Evolutionary conservation across 2,113 vertebrate genomes (phyloP).

Genomic region (Pteropus alecto): DNA sequence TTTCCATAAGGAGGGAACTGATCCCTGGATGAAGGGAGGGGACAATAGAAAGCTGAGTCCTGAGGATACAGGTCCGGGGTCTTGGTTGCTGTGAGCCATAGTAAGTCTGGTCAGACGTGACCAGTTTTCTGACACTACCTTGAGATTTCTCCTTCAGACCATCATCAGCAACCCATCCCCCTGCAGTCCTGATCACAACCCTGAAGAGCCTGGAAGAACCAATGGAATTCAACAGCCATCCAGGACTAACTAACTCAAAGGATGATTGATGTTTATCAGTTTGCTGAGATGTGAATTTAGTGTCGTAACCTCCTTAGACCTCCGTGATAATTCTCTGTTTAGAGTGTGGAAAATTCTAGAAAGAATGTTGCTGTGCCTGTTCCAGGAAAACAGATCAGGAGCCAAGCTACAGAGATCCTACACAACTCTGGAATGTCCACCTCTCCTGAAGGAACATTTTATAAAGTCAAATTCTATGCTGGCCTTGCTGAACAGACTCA

Average conservation of each 20-base stretch:
- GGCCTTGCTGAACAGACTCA: not conserved
- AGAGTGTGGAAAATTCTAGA: not conserved
- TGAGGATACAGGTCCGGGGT: not conserved
- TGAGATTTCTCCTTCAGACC: not conserved
- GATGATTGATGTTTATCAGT: not conserved
- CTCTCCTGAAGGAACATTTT: not conserved
- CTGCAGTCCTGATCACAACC: not conserved
- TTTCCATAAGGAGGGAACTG: not conserved
- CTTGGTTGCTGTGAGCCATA: not conserved
- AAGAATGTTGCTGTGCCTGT: not conserved
- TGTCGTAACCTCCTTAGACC: not conserved
- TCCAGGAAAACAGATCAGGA: not conserved
- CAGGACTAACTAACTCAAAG: not conserved
- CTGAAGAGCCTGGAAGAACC: not conserved
- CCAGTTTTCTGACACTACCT: not conserved
- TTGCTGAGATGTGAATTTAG: not conserved
- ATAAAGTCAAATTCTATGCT: not conserved
- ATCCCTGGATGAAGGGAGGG: not conserved
- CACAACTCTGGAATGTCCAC: not conserved
- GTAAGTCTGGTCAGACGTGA: not conserved
- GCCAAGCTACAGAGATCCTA: not conserved
- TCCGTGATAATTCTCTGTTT: not conserved
- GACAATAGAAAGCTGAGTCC: not conserved
- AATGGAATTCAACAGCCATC: not conserved
- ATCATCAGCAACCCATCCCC: not conserved